phyloP scores from a whole-genome alignment of 1,140 invertebrate species.

The Manduca sexta region DNA sequence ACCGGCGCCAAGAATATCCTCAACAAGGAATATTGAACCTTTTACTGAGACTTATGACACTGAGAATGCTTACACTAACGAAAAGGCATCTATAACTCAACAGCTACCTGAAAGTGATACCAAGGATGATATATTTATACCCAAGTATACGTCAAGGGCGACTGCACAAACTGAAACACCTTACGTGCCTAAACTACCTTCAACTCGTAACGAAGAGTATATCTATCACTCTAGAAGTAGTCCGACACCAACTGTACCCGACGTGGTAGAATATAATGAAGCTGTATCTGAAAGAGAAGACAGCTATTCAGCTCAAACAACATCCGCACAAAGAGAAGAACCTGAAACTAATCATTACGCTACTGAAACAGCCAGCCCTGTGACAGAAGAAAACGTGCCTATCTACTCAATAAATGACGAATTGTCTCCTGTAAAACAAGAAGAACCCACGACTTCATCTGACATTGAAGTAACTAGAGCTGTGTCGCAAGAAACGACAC shows the following conservation, averaged over 20 bases:
- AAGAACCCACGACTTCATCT: constrained; percentile 22
- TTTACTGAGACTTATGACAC: constrained; percentile 40
- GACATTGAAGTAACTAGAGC: constrained; percentile 32
- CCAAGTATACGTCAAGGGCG: constrained; percentile 16
- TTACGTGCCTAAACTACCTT: constrained; percentile 28
- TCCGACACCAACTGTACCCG: constrained; percentile 25
- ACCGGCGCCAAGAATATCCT: constrained; percentile 37
- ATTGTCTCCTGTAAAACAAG: constrained; percentile 22
- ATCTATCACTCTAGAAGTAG: constrained; percentile 37
- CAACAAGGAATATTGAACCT: constrained; percentile 29
- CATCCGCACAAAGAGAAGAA: constrained; percentile 27
- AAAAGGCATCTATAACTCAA: constrained; percentile 47
- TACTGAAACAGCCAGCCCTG: constrained; percentile 21
- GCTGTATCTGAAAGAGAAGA: constrained; percentile 27
- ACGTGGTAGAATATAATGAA: constrained; percentile 30
- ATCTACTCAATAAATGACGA: constrained; percentile 28
- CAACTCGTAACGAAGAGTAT: constrained; percentile 34
- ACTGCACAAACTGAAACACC: constrained; percentile 27
- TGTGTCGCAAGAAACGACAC: constrained; percentile 21
- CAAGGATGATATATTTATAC: constrained; percentile 19
- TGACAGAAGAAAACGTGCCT: constrained; percentile 28
- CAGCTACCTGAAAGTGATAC: constrained; percentile 21
- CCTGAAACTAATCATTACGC: constrained; percentile 19
- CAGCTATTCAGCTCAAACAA: constrained; percentile 27
- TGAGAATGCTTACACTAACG: constrained; percentile 59